Percentiles rank a stretch among this genome's conserved stretches.
phyloP scores from a whole-genome alignment of 2,888 invertebrate species.

The Oconnorella tubifera region DNA sequence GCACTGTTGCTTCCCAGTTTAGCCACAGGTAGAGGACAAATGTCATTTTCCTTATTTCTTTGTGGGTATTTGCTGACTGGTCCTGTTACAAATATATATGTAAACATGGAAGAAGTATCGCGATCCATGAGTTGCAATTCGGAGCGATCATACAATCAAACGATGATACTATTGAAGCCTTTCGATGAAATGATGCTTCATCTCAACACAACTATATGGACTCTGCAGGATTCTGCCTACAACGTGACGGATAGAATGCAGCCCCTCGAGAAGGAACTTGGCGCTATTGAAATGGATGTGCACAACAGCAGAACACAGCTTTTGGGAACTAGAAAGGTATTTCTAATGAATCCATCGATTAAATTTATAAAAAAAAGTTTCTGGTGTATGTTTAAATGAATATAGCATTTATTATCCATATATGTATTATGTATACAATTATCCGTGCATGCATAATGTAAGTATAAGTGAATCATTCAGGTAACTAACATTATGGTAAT shows the following conservation, averaged over 20 bases:
- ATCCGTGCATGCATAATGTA: too few relatives aligned
- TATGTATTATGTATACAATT: too few relatives aligned
- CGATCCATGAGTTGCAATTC: constrained; percentile 33
- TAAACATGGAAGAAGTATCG: constrained; percentile 32
- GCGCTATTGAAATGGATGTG: constrained; percentile 26
- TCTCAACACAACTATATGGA: constrained; percentile 32
- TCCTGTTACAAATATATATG: constrained; percentile 35
- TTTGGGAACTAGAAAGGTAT: constrained; percentile 31
- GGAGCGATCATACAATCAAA: constrained; percentile 36
- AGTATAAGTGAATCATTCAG: too few relatives aligned
- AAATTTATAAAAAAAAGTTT: too few relatives aligned
- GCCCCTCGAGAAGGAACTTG: constrained; percentile 32
- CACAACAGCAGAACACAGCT: constrained; percentile 28
- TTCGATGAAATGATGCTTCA: constrained; percentile 37
- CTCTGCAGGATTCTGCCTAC: constrained; percentile 30
- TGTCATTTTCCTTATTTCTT: constrained; percentile 32
- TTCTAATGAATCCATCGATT: constrained; percentile 11
- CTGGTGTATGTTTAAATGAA: too few relatives aligned
- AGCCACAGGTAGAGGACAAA: constrained; percentile 33
- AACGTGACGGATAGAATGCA: constrained; percentile 29
- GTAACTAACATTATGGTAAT: too few relatives aligned
- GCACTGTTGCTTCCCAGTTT: constrained; percentile 32
- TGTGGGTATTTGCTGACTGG: constrained; percentile 36
- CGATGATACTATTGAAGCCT: constrained; percentile 33
- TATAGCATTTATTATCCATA: too few relatives aligned